Conservation (phyloP, 2,797 vertebrate genomes). For the Crenuchus spilurus region DNA sequence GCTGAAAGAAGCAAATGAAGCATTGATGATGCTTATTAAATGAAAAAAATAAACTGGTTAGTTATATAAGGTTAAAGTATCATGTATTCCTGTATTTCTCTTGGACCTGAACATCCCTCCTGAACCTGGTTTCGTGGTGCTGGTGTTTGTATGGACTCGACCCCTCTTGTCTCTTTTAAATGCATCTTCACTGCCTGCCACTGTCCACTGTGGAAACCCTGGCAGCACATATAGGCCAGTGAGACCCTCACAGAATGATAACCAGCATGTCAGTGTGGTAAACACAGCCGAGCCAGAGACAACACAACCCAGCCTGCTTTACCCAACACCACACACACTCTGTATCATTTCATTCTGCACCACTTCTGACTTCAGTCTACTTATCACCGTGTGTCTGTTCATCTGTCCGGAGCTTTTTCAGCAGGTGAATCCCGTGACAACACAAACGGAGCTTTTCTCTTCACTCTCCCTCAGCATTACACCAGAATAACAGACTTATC, state of each 20-base stretch:
- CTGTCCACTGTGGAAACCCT: background rate
- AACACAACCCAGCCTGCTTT: background rate
- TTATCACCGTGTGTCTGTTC: background rate
- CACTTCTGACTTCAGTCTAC: background rate
- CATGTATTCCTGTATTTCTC: too few relatives aligned
- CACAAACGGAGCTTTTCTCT: background rate
- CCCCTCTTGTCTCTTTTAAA: background rate
- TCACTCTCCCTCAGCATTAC: background rate
- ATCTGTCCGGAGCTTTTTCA: background rate
- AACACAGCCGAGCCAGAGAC: background rate
- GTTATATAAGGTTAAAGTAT: too few relatives aligned
- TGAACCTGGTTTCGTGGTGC: background rate
- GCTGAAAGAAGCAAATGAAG: too few relatives aligned
- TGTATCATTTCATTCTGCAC: background rate
- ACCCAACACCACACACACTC: background rate
- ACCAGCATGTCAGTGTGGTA: background rate
- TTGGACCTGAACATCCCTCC: background rate
- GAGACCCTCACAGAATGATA: constrained; percentile 6
- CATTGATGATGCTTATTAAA: too few relatives aligned
- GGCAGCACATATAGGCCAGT: background rate
- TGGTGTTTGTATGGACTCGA: too few relatives aligned
- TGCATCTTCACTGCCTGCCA: background rate
- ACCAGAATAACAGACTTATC: background rate
- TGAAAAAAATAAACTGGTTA: too few relatives aligned
- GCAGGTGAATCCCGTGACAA: background rate